Conservation (phyloP, 2,113 vertebrate species). For the Haemorhous mexicanus region DNA sequence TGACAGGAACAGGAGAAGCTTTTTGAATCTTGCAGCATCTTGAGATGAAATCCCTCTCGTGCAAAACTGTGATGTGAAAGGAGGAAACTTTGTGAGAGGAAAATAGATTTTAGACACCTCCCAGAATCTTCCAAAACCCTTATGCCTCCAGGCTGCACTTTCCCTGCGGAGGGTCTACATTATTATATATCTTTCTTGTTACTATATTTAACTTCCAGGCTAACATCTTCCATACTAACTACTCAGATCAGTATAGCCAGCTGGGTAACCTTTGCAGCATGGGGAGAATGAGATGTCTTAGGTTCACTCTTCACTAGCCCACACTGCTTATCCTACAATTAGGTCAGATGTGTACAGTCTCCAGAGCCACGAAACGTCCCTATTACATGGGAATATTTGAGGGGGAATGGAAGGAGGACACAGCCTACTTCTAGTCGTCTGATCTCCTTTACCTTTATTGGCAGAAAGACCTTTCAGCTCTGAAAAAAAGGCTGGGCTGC, state of each 20-base stretch:
- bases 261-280: background rate
- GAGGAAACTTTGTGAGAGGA: background rate
- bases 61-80: background rate
- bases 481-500: background rate
- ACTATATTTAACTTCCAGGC: background rate
- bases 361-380: background rate
- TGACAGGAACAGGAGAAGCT: background rate
- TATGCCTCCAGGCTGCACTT: background rate
- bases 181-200: background rate
- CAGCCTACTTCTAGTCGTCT: background rate
- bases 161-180: background rate
- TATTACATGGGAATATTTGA: background rate
- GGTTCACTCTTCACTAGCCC: background rate
- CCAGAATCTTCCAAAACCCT: background rate
- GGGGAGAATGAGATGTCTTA: background rate
- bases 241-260: background rate
- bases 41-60: background rate
- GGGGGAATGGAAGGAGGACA: background rate
- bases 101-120: background rate
- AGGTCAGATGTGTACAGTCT: background rate
- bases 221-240: background rate
- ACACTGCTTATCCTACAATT: background rate
- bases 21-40: rapidly evolving
- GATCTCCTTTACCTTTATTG: background rate
- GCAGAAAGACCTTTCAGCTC: background rate